These are phyloP conservation scores for Drosophila pachea DNA, from an alignment of 1,140 invertebrate species.

Conservation along the genomic window DNA sequence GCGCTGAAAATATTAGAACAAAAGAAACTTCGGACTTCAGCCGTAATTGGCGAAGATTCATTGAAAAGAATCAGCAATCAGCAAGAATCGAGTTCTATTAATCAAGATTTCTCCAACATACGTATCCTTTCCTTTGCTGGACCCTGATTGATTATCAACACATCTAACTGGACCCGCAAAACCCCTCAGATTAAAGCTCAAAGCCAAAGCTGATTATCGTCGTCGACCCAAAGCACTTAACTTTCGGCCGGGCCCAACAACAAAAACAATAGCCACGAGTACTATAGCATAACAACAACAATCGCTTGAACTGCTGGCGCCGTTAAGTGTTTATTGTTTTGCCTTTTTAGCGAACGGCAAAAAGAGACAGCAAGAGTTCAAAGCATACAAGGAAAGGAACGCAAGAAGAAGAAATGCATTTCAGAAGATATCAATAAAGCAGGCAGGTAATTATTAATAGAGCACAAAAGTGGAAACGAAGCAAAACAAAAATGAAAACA, in stretches of 20 bases:
- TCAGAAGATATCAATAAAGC: slow-evolving; percentile 30
- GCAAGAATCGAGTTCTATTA: slow-evolving; percentile 4
- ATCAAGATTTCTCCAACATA: too few relatives aligned
- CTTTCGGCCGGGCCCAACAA: slow-evolving; percentile 31
- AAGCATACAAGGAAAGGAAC: slow-evolving; percentile 14
- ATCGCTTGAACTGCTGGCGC: slow-evolving; percentile 36
- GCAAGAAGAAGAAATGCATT: slow-evolving; percentile 17
- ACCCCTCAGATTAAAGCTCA: slow-evolving; percentile 28
- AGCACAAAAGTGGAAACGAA: slow-evolving; percentile 20
- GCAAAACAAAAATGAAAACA: slow-evolving; percentile 19
- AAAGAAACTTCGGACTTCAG: too few relatives aligned
- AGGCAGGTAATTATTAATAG: slow-evolving; percentile 28
- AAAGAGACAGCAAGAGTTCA: neutral
- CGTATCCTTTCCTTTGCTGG: slow-evolving; percentile 7
- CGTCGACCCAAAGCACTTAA: slow-evolving; percentile 48
- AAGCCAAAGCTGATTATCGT: slow-evolving; percentile 39
- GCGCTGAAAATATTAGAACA: neutral
- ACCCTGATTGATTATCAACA: slow-evolving; percentile 31
- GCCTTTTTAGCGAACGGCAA: neutral
- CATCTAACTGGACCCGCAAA: slow-evolving; percentile 16
- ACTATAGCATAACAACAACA: neutral
- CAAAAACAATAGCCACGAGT: neutral
- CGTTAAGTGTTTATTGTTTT: slow-evolving; percentile 45
- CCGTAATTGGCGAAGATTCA: slow-evolving; percentile 6
- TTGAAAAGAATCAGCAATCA: neutral